Evolutionary conservation across 1,140 invertebrate species (phyloP), one percentile per base, ranked within the genome.

Genomic region (Atta texana): DNA sequence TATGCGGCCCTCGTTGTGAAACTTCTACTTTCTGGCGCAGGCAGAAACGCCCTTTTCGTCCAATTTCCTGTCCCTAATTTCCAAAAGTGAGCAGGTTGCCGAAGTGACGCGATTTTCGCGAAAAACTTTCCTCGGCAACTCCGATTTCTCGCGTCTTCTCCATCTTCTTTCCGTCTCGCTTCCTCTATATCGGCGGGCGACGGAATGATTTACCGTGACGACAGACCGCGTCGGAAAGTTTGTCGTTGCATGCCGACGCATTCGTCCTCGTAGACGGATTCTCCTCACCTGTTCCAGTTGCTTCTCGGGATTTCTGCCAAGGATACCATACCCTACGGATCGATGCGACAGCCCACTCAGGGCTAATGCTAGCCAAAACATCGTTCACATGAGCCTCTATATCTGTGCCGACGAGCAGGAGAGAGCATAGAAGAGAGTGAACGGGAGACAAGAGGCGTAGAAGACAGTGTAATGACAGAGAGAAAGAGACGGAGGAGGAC

Each of bases 311-410:
- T 85, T 77, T 66, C 66, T 89, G 88, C 87, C 88, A 89, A 74
- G 72, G 88, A 87, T 85, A 78, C 82, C 77, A 31, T 31, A 63
- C 21, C 39, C 28, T 44, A 24, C 75, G 59, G 84, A 88, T 86
- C 82, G 87, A 88, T 88, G 49, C 74, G 66, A 44, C 75, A 61
- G 39, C 39, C 49, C 18, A n/a, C 8, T 51, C 64, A 4, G 21
- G 55, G 74, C 61, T 85, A 63, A n/a, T 82, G 88, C 88, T 88
- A 90, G 87, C 89, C 89, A 90, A 90, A 90, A 87, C 88, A 84
- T 82, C 88, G 88, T 87, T 66, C 66, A 61, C 87, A 66, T 64
- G 59, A 69, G 53, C 39, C 39, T 74, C 61, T 44, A 31, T n/a
- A 10, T n/a, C n/a, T 66, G 89, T 66, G 59, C 66, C 57, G n/a